phyloP scores from a whole-genome alignment of 2,797 vertebrate genomes.

The Peromyscus attwateri region DNA sequence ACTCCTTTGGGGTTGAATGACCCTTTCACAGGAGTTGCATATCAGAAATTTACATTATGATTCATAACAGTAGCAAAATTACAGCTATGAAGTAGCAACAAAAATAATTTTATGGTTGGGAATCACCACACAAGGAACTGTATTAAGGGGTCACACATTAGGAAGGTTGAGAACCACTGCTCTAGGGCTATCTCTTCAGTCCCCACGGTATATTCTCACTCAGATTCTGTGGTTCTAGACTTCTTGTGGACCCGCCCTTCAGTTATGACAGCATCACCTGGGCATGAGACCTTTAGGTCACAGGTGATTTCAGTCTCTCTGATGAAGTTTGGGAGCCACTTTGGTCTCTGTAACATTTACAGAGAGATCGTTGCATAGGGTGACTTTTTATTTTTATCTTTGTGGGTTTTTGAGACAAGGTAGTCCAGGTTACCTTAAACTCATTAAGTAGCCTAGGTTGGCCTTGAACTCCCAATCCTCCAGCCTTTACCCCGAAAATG shows the following conservation, averaged over 20 bases:
- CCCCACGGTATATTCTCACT: not conserved
- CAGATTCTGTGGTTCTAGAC: constrained; percentile 64
- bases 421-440: not conserved
- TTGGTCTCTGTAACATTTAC: constrained; percentile 73
- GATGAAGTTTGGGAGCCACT: constrained; percentile 64
- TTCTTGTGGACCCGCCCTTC: constrained; percentile 70
- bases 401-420: not conserved
- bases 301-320: constrained; percentile 64
- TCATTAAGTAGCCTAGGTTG: not conserved
- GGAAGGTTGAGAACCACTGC: not conserved
- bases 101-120: not conserved
- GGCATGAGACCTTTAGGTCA: constrained; percentile 57
- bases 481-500: not conserved
- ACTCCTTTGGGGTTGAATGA: not conserved
- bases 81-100: not conserved
- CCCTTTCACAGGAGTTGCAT: not conserved
- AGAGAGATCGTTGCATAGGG: constrained; percentile 75
- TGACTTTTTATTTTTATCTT: constrained; percentile 59
- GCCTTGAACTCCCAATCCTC: not conserved
- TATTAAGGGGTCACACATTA: not conserved
- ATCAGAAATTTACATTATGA: not conserved
- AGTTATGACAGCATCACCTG: constrained; percentile 76
- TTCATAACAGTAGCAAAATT: not conserved
- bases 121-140: not conserved
- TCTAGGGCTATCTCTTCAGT: not conserved